These are phyloP conservation scores for Cyclophora punctaria DNA, from an alignment of 2,888 invertebrate genomes.

Conservation along the genomic window DNA sequence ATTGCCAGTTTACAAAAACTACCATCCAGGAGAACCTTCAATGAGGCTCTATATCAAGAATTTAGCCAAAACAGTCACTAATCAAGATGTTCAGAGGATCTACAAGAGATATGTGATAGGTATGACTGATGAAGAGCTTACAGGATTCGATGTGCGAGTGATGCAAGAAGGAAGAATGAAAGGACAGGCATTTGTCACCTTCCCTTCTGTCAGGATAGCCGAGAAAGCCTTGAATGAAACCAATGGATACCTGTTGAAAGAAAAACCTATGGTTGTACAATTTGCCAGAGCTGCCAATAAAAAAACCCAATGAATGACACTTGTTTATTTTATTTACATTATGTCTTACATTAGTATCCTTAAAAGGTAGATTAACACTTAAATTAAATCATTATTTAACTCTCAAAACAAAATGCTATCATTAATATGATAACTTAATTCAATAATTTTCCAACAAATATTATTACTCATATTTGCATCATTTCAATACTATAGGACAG, in stretches of 20 bases:
- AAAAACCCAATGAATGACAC: constrained; percentile 40
- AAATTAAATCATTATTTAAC: too few relatives aligned
- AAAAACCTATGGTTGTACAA: constrained; percentile 93
- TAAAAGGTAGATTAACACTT: background rate
- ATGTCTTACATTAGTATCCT: background rate
- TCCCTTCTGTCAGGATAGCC: constrained; percentile 81
- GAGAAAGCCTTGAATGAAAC: constrained; percentile 86
- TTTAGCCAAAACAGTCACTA: constrained; percentile 85
- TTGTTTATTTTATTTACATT: constrained; percentile 6
- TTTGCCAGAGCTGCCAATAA: constrained; percentile 78
- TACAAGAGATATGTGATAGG: constrained; percentile 79
- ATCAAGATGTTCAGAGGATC: constrained; percentile 83
- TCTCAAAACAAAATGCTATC: too few relatives aligned
- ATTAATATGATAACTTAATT: too few relatives aligned
- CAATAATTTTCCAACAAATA: background rate
- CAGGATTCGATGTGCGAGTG: constrained; percentile 80
- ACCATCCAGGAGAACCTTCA: constrained; percentile 86
- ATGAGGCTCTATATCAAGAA: constrained; percentile 95
- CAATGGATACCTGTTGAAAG: constrained; percentile 89
- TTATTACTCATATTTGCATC: constrained; percentile 47
- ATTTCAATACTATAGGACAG: constrained; percentile 57
- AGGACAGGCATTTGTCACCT: constrained; percentile 94
- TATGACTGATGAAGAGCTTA: constrained; percentile 51
- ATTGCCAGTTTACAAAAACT: constrained; percentile 89
- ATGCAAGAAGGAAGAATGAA: constrained; percentile 98